Conservation (phyloP, 2,797 vertebrate genomes). For the Lycodopsis pacificus region DNA sequence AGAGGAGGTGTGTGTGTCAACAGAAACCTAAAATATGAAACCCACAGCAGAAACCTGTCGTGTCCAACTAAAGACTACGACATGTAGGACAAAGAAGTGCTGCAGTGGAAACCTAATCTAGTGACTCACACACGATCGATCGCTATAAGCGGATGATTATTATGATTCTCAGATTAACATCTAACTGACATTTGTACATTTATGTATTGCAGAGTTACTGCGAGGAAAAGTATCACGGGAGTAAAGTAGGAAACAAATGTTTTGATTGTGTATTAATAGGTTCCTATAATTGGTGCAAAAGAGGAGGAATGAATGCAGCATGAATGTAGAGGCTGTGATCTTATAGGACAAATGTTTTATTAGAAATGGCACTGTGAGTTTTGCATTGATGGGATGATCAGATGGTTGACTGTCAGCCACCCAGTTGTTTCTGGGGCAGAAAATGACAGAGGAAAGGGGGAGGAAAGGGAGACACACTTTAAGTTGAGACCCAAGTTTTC, state of each 20-base stretch:
- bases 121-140: too few relatives aligned
- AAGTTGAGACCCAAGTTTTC: slow-evolving; percentile 38
- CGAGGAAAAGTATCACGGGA: not conserved
- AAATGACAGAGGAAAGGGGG: not conserved
- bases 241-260: not conserved
- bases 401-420: not conserved
- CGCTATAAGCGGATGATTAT: too few relatives aligned
- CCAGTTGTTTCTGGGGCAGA: slow-evolving; percentile 18
- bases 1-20: slow-evolving; percentile 20
- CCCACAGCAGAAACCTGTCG: too few relatives aligned
- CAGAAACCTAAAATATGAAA: slow-evolving; percentile 5
- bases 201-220: not conserved
- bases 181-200: not conserved
- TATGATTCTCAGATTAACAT: not conserved
- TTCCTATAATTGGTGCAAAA: not conserved
- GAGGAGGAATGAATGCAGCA: not conserved
- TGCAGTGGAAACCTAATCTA: too few relatives aligned
- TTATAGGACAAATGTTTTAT: not conserved
- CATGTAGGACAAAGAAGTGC: not conserved
- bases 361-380: not conserved
- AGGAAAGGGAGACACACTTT: slow-evolving; percentile 1
- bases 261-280: not conserved
- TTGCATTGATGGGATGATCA: not conserved
- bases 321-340: accelerated
- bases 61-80: not conserved